Conservation (phyloP, 2,113 vertebrate genomes). For the Triplophysa dalaica region DNA sequence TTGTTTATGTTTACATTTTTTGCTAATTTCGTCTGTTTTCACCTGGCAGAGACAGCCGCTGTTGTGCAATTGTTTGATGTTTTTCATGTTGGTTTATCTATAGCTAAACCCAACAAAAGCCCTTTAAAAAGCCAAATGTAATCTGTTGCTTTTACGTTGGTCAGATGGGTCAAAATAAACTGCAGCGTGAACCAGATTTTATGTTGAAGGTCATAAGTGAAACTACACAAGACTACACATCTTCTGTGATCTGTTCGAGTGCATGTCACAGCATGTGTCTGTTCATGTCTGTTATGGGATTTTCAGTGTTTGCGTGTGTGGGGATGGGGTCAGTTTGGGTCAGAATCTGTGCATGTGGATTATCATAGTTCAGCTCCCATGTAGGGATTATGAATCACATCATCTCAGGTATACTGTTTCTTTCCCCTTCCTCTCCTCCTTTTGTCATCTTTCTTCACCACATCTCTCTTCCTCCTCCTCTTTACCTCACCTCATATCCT, state of each 20-base stretch:
- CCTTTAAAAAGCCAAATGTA: not conserved
- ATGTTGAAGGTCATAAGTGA: not conserved
- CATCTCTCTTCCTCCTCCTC: not conserved
- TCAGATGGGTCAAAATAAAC: not conserved
- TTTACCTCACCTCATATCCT: not conserved
- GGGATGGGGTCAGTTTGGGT: conserved; percentile 21
- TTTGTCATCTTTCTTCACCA: not conserved
- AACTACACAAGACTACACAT: not conserved
- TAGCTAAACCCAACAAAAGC: too few relatives aligned
- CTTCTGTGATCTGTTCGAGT: not conserved
- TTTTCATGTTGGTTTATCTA: not conserved
- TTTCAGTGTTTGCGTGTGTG: not conserved
- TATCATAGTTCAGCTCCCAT: conserved; percentile 17
- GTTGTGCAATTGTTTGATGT: not conserved
- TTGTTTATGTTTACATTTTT: not conserved
- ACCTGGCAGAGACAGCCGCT: not conserved
- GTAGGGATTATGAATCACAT: conserved; percentile 33
- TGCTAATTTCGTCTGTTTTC: not conserved
- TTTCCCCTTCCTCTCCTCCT: not conserved
- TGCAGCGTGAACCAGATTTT: not conserved
- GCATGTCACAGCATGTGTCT: not conserved
- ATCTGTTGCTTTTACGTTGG: not conserved
- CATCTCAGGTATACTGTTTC: not conserved
- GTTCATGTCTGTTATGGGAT: not conserved
- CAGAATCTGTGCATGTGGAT: conserved; percentile 37